These are phyloP conservation scores for Proterorhinus semilunaris DNA, from an alignment of 2,113 vertebrate genomes.

Conservation along the genomic window DNA sequence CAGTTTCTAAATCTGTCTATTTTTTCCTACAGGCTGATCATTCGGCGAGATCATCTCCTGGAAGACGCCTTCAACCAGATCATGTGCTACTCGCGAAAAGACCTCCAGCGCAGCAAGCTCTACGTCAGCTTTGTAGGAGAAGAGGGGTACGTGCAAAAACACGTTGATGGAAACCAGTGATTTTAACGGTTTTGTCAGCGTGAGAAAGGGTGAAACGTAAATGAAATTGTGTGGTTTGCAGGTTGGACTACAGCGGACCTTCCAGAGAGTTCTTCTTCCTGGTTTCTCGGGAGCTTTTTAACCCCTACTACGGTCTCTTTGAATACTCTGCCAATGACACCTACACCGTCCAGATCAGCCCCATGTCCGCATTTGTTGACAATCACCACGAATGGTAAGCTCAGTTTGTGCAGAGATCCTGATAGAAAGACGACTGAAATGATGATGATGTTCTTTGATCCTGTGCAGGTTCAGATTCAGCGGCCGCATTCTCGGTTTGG, in stretches of 20 bases:
- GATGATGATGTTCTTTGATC: constrained; percentile 27
- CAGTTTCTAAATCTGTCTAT: background rate
- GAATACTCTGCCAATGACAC: constrained; percentile 94
- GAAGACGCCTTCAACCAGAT: constrained; percentile 96
- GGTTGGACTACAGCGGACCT: constrained; percentile 90
- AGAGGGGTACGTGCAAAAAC: constrained; percentile 80
- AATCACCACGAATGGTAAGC: constrained; percentile 95
- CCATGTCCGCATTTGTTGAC: constrained; percentile 94
- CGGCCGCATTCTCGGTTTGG: constrained; percentile 89
- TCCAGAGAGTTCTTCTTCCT: constrained; percentile 94
- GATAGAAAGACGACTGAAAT: background rate
- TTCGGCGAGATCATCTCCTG: constrained; percentile 88
- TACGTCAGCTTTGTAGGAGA: constrained; percentile 93
- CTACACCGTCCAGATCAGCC: constrained; percentile 94
- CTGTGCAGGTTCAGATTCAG: constrained; percentile 90
- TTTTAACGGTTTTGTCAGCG: background rate
- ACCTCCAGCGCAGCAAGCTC: constrained; percentile 91
- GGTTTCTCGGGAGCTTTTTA: constrained; percentile 92
- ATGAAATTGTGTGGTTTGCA: constrained; percentile 41
- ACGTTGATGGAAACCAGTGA: background rate
- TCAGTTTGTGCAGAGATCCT: background rate
- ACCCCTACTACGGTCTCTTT: constrained; percentile 91
- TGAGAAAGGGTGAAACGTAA: background rate
- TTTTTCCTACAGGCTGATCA: constrained; percentile 80
- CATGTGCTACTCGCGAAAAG: constrained; percentile 93